Evolutionary conservation across 2,888 invertebrate species (phyloP).

Genomic region (Philaethria dido): DNA sequence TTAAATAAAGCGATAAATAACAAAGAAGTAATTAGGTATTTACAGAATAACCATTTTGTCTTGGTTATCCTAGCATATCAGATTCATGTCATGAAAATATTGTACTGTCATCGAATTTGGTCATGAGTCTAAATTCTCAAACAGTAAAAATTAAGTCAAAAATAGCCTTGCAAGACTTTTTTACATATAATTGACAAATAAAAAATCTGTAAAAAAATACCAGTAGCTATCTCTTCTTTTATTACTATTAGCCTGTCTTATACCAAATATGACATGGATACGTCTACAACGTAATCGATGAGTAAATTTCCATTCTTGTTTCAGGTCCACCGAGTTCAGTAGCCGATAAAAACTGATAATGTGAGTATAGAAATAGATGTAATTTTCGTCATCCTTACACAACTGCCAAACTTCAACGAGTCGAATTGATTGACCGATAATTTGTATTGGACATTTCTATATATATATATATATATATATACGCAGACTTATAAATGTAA

Average conservation of each 20-base stretch:
- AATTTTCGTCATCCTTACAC: slow-evolving; percentile 11
- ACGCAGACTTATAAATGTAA: too few species aligned
- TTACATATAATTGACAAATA: too few species aligned
- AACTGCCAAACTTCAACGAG: neutral
- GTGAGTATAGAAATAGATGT: slow-evolving; percentile 45
- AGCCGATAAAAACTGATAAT: slow-evolving; percentile 65
- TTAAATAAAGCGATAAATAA: too few species aligned
- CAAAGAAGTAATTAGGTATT: too few species aligned
- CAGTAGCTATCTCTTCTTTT: neutral
- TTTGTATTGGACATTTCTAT: neutral
- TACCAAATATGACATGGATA: slow-evolving; percentile 5
- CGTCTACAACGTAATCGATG: slow-evolving; percentile 46
- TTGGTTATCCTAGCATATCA: too few species aligned
- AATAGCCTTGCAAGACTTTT: too few species aligned
- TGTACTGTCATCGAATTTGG: too few species aligned
- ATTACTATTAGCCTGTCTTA: neutral
- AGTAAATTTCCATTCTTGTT: slow-evolving; percentile 63
- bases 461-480: neutral
- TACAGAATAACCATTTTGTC: too few species aligned
- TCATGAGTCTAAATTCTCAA: too few species aligned
- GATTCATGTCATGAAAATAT: too few species aligned
- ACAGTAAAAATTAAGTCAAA: too few species aligned
- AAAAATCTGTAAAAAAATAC: neutral
- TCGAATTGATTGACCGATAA: slow-evolving; percentile 7
- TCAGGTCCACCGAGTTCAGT: slow-evolving; percentile 67